phyloP scores from a whole-genome alignment of 2,113 vertebrate species.

The Brachyhypopomus occidentalis region DNA sequence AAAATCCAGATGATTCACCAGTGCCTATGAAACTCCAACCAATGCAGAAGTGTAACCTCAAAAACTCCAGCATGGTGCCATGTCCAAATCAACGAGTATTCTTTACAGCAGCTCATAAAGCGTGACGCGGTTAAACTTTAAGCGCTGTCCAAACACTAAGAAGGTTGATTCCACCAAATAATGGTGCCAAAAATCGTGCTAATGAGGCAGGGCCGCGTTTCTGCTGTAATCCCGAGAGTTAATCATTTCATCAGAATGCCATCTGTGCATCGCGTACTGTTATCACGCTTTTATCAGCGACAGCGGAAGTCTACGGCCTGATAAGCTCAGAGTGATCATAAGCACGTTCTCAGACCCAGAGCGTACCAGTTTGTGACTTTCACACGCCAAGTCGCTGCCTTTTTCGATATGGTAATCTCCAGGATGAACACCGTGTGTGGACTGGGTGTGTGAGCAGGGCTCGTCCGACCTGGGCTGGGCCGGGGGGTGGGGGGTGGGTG shows the following conservation, averaged over 20 bases:
- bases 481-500: constrained; percentile 45
- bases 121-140: neutral
- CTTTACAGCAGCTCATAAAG: neutral
- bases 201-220: neutral
- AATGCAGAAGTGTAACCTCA: constrained; percentile 22
- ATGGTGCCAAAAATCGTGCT: neutral
- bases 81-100: constrained; percentile 24
- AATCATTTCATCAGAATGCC: constrained; percentile 30
- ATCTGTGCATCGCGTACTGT: neutral
- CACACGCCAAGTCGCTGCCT: neutral
- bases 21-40: constrained; percentile 39
- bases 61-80: constrained; percentile 28
- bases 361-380: constrained; percentile 7
- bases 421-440: neutral
- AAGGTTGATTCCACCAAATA: neutral
- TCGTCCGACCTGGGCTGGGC: constrained; percentile 35
- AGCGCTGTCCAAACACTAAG: neutral
- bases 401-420: neutral
- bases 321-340: neutral
- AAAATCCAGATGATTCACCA: constrained; percentile 48
- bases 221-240: neutral
- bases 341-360: neutral
- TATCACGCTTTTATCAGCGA: constrained; percentile 21
- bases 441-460: constrained; percentile 36
- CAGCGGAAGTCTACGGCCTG: neutral